A percentile compares a stretch with the other conserved stretches of the same genome.
phyloP scores from a whole-genome alignment of 2,888 invertebrate species.

The Clostera curtula region DNA sequence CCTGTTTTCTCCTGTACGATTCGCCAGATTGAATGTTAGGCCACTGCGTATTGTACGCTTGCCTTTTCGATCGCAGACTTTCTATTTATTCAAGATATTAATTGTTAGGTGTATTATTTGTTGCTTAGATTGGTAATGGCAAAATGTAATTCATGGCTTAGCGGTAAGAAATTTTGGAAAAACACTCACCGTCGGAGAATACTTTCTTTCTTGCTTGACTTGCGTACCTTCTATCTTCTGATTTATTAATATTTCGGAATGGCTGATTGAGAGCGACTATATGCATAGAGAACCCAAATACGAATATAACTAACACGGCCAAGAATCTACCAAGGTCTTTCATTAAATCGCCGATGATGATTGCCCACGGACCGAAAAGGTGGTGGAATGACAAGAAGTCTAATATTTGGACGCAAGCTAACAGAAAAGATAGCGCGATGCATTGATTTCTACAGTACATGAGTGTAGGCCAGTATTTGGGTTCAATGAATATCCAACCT shows the following conservation, averaged over 20 bases:
- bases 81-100: slow-evolving; percentile 45
- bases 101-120: slow-evolving; percentile 15
- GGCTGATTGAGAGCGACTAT: slow-evolving; percentile 97
- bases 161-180: slow-evolving; percentile 21
- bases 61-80: slow-evolving; percentile 61
- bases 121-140: slow-evolving; percentile 14
- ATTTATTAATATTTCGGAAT: slow-evolving; percentile 80
- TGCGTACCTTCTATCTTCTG: slow-evolving; percentile 76
- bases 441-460: slow-evolving; percentile 98
- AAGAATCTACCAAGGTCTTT: slow-evolving; percentile 97
- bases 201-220: slow-evolving; percentile 69
- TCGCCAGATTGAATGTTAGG: slow-evolving; percentile 50
- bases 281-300: slow-evolving; percentile 98
- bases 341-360: slow-evolving; percentile 97
- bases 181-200: slow-evolving; percentile 83
- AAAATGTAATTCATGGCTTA: slow-evolving; percentile 11
- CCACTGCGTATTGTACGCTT: slow-evolving; percentile 57
- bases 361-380: slow-evolving; percentile 99
- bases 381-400: slow-evolving; percentile 99
- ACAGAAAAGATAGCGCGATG: slow-evolving; percentile 94
- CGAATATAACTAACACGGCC: slow-evolving; percentile 97
- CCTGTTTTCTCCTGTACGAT: slow-evolving; percentile 78
- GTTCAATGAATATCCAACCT: slow-evolving; percentile 81
- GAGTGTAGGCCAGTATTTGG: slow-evolving; percentile 86
- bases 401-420: slow-evolving; percentile 97